Percentiles rank a stretch among this genome's conserved stretches.
These are phyloP conservation scores for Crotophaga sulcirostris DNA, from an alignment of 2,113 vertebrate species.

Conservation along the genomic window DNA sequence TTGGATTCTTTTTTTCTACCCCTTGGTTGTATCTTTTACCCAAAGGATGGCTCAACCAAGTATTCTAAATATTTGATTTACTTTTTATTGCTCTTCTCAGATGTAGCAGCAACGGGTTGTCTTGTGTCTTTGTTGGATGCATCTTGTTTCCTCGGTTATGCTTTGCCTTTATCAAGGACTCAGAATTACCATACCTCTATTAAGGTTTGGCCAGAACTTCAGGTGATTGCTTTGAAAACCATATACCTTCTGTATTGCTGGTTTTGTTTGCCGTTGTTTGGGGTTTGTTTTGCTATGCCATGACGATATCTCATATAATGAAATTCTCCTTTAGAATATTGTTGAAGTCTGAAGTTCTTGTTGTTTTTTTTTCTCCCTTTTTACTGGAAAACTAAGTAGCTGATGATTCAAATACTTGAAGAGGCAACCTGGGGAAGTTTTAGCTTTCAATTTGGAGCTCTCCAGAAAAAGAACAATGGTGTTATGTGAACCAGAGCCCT, in stretches of 20 bases:
- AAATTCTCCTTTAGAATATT: not conserved
- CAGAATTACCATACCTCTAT: not conserved
- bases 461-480: not conserved
- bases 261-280: not conserved
- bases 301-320: not conserved
- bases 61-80: not conserved
- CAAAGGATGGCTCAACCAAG: not conserved
- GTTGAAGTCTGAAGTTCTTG: not conserved
- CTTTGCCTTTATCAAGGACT: not conserved
- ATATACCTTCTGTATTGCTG: not conserved
- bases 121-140: not conserved
- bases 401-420: not conserved
- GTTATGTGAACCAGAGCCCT: not conserved
- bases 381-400: not conserved
- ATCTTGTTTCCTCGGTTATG: not conserved
- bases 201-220: not conserved
- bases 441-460: not conserved
- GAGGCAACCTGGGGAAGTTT: slow-evolving; percentile 32
- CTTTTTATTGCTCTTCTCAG: not conserved
- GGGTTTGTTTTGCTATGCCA: not conserved
- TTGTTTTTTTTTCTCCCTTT: not conserved
- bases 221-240: not conserved
- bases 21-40: not conserved
- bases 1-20: not conserved
- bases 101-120: not conserved